A percentile compares a stretch with the other conserved stretches of the same genome.
Conservation (phyloP, 1,140 invertebrate species). For the Monomorium pharaonis region DNA sequence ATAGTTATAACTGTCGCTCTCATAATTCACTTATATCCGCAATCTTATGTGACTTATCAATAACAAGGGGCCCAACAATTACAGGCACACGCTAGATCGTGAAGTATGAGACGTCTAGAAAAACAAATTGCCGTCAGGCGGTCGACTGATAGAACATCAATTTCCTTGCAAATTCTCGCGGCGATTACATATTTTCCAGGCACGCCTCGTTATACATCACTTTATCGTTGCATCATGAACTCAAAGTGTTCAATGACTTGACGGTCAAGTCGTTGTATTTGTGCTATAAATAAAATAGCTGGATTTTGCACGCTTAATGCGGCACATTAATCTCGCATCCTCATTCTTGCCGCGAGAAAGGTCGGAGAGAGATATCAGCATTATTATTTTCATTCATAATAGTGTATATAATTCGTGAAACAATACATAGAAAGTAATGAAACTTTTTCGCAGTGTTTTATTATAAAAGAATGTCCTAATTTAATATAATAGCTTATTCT, state of each 20-base stretch:
- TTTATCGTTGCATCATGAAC: constrained; percentile 35
- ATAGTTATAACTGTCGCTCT: neutral
- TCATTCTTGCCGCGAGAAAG: neutral
- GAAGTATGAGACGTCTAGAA: constrained; percentile 29
- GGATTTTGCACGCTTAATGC: constrained; percentile 14
- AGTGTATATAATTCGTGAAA: neutral
- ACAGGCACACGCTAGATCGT: constrained; percentile 35
- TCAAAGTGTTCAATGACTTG: constrained; percentile 27
- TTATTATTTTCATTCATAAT: constrained; percentile 6
- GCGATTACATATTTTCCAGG: constrained; percentile 47
- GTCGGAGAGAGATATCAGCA: neutral
- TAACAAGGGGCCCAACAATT: constrained; percentile 12
- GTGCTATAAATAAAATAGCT: constrained; percentile 8
- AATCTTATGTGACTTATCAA: constrained; percentile 28
- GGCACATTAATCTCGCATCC: neutral
- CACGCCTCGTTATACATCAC: constrained; percentile 54
- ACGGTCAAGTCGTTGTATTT: constrained; percentile 30
- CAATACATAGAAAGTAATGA: neutral
- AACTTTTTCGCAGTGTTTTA: neutral
- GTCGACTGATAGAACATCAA: constrained; percentile 52
- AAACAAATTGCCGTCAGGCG: constrained; percentile 37
- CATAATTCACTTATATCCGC: constrained; percentile 18
- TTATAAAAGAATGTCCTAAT: neutral
- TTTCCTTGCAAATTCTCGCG: constrained; percentile 50
- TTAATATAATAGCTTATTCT: constrained; percentile 1